These are phyloP conservation scores for Phaetusa simplex DNA, from an alignment of 2,113 vertebrate genomes.

Conservation along the genomic window DNA sequence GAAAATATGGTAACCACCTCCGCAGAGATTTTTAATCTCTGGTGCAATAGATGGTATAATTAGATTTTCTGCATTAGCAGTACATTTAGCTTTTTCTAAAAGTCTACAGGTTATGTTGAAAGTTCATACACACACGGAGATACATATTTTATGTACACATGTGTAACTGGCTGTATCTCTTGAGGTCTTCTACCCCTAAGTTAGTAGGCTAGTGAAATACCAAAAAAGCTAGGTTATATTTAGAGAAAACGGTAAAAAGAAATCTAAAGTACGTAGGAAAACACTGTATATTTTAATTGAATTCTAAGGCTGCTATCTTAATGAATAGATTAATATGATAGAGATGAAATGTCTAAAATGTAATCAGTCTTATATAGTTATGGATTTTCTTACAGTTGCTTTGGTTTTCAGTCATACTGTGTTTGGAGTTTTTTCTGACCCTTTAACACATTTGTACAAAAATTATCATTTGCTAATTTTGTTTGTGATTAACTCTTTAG, in stretches of 20 bases:
- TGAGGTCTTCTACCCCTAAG: neutral
- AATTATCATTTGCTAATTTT: slow-evolving; percentile 3
- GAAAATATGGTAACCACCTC: neutral
- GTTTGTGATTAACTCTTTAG: slow-evolving; percentile 71
- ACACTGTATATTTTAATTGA: neutral
- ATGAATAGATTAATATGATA: neutral
- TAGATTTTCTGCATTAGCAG: neutral
- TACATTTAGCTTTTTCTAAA: neutral
- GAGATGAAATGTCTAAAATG: neutral
- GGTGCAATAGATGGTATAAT: neutral
- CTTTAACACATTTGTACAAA: neutral
- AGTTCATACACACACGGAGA: neutral
- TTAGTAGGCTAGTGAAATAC: neutral
- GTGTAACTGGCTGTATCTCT: neutral
- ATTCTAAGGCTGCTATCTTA: neutral
- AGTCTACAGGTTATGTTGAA: neutral
- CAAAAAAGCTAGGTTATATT: neutral
- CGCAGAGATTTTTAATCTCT: neutral
- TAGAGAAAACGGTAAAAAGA: neutral
- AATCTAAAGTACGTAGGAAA: neutral
- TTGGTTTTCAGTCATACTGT: neutral
- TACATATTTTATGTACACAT: neutral
- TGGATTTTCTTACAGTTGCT: neutral
- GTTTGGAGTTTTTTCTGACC: neutral
- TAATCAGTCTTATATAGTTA: neutral